phyloP scores from a whole-genome alignment of 2,113 vertebrate genomes.

The Rhipidura dahli region DNA sequence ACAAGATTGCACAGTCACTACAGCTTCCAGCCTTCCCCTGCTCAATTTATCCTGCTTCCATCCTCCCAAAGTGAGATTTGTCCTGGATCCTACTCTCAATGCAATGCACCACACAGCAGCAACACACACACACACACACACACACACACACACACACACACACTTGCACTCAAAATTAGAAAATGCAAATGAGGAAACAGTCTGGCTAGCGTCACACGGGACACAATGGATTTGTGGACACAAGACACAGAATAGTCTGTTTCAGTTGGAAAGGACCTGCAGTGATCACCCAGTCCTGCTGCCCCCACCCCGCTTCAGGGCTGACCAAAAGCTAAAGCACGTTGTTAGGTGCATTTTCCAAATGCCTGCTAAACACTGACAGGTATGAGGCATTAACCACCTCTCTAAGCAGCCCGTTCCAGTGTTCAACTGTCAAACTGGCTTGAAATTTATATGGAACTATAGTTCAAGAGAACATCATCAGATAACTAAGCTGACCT shows the following conservation, averaged over 20 bases:
- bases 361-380: not conserved
- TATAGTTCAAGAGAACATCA: not conserved
- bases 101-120: not conserved
- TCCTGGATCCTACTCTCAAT: not conserved
- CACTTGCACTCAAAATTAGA: not conserved
- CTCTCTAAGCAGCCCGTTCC: not conserved
- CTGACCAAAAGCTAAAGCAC: not conserved
- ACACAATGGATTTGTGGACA: not conserved
- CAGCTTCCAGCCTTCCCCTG: not conserved
- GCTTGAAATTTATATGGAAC: not conserved
- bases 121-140: not conserved
- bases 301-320: not conserved
- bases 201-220: not conserved
- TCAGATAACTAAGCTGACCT: not conserved
- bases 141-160: not conserved
- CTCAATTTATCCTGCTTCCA: not conserved
- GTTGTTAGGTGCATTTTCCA: not conserved
- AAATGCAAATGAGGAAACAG: not conserved
- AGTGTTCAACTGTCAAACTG: not conserved
- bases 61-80: not conserved
- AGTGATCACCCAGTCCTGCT: not conserved
- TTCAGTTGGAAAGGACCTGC: not conserved
- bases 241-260: not conserved
- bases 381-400: not conserved
- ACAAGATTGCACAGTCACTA: not conserved